Percentiles rank a stretch among this genome's conserved stretches.
phyloP scores from a whole-genome alignment of 2,797 vertebrate genomes.

The Eupleurogrammus muticus region DNA sequence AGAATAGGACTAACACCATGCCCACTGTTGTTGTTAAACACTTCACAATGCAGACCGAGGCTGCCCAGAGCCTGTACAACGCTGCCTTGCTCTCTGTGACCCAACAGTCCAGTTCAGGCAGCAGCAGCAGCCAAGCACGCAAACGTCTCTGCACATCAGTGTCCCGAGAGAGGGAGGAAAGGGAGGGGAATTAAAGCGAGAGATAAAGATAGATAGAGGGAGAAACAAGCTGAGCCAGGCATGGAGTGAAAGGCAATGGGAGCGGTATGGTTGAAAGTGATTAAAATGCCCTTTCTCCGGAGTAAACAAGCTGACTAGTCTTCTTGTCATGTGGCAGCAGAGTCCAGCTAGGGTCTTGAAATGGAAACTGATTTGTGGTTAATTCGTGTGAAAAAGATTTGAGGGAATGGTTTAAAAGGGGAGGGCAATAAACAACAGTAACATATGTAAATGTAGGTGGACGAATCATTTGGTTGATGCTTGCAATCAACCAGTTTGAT shows the following conservation, averaged over 20 bases:
- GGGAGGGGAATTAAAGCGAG: conserved; percentile 5
- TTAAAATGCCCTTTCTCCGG: conserved; percentile 44
- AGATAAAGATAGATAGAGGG: not conserved
- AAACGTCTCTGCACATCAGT: conserved; percentile 73
- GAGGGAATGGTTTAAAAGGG: too few species aligned
- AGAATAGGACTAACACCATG: not conserved
- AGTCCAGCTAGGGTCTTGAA: not conserved
- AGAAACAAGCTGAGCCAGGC: conserved; percentile 17
- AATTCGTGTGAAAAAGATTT: not conserved
- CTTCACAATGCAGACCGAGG: conserved; percentile 26
- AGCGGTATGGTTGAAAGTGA: conserved; percentile 32
- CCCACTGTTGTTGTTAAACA: conserved; percentile 33
- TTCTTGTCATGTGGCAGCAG: conserved; percentile 19
- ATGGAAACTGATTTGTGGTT: too few species aligned
- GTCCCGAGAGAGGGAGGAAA: conserved; percentile 27
- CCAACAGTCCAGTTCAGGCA: conserved; percentile 53
- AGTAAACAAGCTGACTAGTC: conserved; percentile 50
- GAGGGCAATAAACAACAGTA: too few species aligned
- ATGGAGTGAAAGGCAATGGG: conserved; percentile 17
- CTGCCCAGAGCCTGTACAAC: conserved; percentile 48
- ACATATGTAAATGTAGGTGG: not conserved
- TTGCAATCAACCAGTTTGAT: conserved; percentile 2
- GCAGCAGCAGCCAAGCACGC: conserved; percentile 72
- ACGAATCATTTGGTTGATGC: not conserved
- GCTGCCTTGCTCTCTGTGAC: conserved; percentile 35